Evolutionary conservation across 2,797 vertebrate species (phyloP), one percentile per base, ranked within the genome.

Genomic region (Alectoris magna): DNA sequence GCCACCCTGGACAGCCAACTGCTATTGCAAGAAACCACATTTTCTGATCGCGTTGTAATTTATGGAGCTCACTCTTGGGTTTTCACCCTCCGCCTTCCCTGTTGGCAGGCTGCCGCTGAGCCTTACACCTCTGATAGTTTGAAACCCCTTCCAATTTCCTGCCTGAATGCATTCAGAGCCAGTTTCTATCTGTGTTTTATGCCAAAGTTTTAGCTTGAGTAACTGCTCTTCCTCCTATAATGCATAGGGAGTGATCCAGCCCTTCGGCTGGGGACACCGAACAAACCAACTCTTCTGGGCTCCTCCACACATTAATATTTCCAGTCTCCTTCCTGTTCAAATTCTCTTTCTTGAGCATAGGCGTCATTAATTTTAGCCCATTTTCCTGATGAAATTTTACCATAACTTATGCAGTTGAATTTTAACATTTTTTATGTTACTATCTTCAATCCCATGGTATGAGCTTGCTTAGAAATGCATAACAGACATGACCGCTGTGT

Each of bases 61-160:
- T 53, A 79, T 46, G 80, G 56, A 91, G 90, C 51, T 96, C 87
- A 67, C 38, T 34, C 51, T 49, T 41, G 55, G 85, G 73, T 53
- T 92, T 83, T 88, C 39, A 92, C 73, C 73, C 10, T 0, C 55
- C 0, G 2, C 67, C 78, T n/a, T 87, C 85, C 73, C 14, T 8
- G 48, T 15, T 92, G 90, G 88, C 85, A 91, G 90, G 70, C 3
- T 87, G 83, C 63, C 5, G 0, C 70, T 53, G 63, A 92, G 80
- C 90, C 90, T 94, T 84, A 94, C 90, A 91, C 64, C 90, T 95
- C 87, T 60, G 83, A 93, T 84, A 74, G 77, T 76, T 79, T 84
- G 80, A 94, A 92, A 87, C 38, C 59, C 78, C 80, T 88, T 88
- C 88, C 88, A 95, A 60, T 93, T 91, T 94, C 88, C 91, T 96